Evolutionary conservation across 2,888 invertebrate genomes (phyloP).

Genomic region (Megaustenia siamemsis): DNA sequence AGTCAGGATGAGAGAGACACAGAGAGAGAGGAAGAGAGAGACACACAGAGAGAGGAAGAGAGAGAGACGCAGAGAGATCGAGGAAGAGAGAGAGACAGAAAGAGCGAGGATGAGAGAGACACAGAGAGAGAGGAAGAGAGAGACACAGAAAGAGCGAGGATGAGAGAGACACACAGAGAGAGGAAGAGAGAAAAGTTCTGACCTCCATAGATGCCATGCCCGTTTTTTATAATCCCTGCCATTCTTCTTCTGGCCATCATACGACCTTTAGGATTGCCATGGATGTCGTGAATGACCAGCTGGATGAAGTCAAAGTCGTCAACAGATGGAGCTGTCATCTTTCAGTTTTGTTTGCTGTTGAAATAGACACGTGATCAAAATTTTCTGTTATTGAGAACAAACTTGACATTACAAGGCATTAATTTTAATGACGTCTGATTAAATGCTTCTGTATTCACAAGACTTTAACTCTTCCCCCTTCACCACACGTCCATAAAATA

Average conservation of each 20-base stretch:
- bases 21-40: neutral
- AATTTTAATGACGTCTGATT: too few species aligned
- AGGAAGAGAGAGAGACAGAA: neutral
- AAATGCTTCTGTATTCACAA: too few species aligned
- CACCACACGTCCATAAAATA: too few species aligned
- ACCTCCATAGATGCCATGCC: conserved; percentile 31
- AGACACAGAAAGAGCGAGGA: neutral
- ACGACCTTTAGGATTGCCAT: conserved; percentile 43
- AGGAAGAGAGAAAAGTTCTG: neutral
- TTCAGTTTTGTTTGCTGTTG: too few species aligned
- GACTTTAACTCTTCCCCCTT: too few species aligned
- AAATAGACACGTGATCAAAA: neutral
- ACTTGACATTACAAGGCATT: neutral
- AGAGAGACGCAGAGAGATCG: too few species aligned
- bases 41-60: neutral
- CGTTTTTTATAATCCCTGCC: conserved; percentile 18
- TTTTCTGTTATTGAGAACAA: too few species aligned
- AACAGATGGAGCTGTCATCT: neutral
- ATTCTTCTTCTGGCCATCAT: conserved; percentile 39
- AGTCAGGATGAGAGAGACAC: neutral
- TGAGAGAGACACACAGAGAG: neutral
- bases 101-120: neutral
- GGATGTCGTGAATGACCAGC: conserved; percentile 46
- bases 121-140: neutral
- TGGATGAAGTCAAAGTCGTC: conserved; percentile 51